Conservation (phyloP, 2,113 vertebrate species). For the Forbesichthys agassizii region DNA sequence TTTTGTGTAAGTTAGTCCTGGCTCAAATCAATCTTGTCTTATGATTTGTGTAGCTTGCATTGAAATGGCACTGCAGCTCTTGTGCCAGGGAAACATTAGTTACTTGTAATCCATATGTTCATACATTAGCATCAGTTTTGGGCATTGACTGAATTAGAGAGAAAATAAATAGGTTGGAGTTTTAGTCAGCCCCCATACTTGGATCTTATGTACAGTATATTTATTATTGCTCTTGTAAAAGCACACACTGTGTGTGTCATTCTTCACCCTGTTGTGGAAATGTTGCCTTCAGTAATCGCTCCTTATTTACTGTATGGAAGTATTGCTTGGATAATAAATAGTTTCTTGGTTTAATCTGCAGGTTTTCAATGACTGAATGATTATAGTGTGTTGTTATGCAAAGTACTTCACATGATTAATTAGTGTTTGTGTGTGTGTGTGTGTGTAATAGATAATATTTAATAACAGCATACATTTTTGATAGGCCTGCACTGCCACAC, state of each 20-base stretch:
- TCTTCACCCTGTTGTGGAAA: constrained; percentile 35
- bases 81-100: constrained; percentile 17
- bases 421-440: not conserved
- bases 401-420: not conserved
- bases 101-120: not conserved
- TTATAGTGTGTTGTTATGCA: no score
- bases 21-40: not conserved
- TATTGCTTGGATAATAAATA: constrained; percentile 66
- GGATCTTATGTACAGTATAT: constrained; percentile 21
- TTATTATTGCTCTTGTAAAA: constrained; percentile 32
- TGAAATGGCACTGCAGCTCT: not conserved
- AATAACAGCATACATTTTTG: no score
- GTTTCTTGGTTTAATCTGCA: constrained; percentile 43
- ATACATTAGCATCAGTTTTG: not conserved
- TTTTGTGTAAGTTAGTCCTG: not conserved
- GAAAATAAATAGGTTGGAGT: not conserved
- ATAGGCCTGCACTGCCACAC: no score
- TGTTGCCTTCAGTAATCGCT: constrained; percentile 46
- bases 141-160: not conserved
- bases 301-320: constrained; percentile 46
- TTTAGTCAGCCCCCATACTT: not conserved
- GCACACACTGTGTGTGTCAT: constrained; percentile 22
- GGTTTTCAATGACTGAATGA: not conserved
- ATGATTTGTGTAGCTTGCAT: constrained; percentile 11
- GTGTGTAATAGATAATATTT: not conserved